phyloP scores from a whole-genome alignment of 2,888 invertebrate genomes.

The Mactromeris polynyma region DNA sequence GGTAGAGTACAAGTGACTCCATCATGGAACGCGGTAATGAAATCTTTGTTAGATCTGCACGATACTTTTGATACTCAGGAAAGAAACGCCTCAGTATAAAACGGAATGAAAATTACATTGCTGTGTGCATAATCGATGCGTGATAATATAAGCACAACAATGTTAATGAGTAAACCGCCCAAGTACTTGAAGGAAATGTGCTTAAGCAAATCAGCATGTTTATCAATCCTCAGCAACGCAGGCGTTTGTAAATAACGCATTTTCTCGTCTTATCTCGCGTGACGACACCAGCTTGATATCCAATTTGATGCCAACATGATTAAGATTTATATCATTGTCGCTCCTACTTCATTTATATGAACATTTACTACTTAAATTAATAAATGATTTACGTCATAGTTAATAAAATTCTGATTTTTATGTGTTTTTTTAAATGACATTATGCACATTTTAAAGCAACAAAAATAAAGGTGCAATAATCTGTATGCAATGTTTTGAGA shows the following conservation, averaged over 20 bases:
- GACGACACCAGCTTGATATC: not conserved
- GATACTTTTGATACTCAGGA: too few species aligned
- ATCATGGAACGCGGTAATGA: too few species aligned
- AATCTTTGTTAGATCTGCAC: too few species aligned
- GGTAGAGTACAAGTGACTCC: too few species aligned
- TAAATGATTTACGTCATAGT: not conserved
- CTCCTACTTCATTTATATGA: not conserved
- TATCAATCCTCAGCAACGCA: not conserved
- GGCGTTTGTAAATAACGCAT: not conserved
- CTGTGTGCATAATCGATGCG: not conserved
- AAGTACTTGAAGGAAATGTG: not conserved
- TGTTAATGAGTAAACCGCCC: slow-evolving; percentile 9
- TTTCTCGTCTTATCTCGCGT: not conserved
- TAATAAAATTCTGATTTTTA: not conserved
- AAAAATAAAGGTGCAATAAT: too few species aligned
- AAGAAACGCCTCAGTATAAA: too few species aligned
- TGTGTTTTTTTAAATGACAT: not conserved
- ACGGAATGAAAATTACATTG: too few species aligned
- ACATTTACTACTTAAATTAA: not conserved
- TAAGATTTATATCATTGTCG: not conserved
- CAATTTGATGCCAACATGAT: not conserved
- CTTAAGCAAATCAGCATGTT: not conserved
- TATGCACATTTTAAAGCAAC: not conserved
- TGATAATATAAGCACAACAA: not conserved
- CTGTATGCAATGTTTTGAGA: too few species aligned